Evolutionary conservation across 92 coral and sea anemone species (phyloP), one percentile per base, ranked within the genome.

Genomic region (Zoanthus sociatus): DNA sequence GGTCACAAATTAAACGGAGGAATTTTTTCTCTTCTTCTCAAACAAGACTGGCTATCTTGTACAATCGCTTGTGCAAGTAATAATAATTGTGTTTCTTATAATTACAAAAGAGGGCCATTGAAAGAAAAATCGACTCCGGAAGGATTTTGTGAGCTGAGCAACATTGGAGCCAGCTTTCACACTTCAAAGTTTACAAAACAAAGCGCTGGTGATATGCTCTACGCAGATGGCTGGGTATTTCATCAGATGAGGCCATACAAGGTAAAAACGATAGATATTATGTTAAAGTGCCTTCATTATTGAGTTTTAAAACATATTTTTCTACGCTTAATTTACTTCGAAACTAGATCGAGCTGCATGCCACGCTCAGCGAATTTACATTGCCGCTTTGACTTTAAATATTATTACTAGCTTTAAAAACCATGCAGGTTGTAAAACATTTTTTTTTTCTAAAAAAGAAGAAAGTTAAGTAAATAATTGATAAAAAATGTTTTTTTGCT

Each of bases 21-120:
- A 63, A 15, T 63, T 3, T 42, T 60, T 60, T 15, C 46, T 1
- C 55, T 15, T 15, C 14, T 58, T 6, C 47, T 13, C 6, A 8
- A 55, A 4, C 84, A 61, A 78, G 84, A 60, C 7, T 78, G 84
- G 84, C 26, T 78, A 11, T 60, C 84, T 12, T 78, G 84, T 31
- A 44, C 20, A 37, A 61, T 60, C 6, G 56, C 84, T 45, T 78
- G 84, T 58, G 32, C 71, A 21, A 58, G 71, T 11, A 61, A 5
- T 60, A 46, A 9, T 50, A 78, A 31, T 15, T 78, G 84, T 47
- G 42, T 60, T 61, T 78, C 84, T 32, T 78, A 56, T 31, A 78
- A 61, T 31, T 78, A 78, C 48, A 26, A 78, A 78, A 30, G 4
- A 10, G 11, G 53, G 16, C 3, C 56, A 7, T 33, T 16, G 26